phyloP scores from a whole-genome alignment of 2,888 invertebrate species.

The Drosophila niveifrons region DNA sequence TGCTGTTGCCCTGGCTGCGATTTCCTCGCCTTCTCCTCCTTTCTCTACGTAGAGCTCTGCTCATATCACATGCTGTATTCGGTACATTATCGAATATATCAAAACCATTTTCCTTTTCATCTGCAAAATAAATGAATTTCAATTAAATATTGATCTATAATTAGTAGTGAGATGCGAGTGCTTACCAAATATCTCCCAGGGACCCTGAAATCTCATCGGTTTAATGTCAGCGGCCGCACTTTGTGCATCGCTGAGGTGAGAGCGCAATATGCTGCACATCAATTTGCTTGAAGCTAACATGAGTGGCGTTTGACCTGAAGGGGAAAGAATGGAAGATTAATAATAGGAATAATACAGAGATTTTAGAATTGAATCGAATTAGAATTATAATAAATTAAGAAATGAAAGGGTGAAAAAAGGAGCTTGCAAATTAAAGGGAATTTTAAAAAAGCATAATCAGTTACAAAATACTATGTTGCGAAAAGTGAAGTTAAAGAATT shows the following conservation, averaged over 20 bases:
- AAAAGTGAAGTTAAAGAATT: too few relatives aligned
- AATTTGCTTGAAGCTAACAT: slow-evolving; percentile 84
- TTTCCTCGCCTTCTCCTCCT: slow-evolving; percentile 34
- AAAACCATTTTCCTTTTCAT: slow-evolving; percentile 85
- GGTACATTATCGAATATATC: slow-evolving; percentile 83
- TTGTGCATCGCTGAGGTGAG: slow-evolving; percentile 84
- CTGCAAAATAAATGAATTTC: slow-evolving; percentile 78
- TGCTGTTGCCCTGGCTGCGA: slow-evolving; percentile 34
- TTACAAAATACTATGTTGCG: too few relatives aligned
- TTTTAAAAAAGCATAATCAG: too few relatives aligned
- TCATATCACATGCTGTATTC: slow-evolving; percentile 84
- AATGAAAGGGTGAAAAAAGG: too few relatives aligned
- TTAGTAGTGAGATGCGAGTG: neutral
- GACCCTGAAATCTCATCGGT: slow-evolving; percentile 85
- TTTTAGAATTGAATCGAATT: too few relatives aligned
- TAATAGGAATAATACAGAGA: neutral
- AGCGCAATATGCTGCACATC: slow-evolving; percentile 83
- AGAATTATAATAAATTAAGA: too few relatives aligned
- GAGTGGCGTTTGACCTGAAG: slow-evolving; percentile 84
- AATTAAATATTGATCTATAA: neutral
- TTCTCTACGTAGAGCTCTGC: slow-evolving; percentile 82
- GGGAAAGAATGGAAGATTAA: neutral
- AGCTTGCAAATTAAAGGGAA: too few relatives aligned
- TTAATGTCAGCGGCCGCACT: slow-evolving; percentile 77
- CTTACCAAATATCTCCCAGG: slow-evolving; percentile 85